Evolutionary conservation across 2,113 vertebrate species (phyloP).

Genomic region (Mustelus asterias): DNA sequence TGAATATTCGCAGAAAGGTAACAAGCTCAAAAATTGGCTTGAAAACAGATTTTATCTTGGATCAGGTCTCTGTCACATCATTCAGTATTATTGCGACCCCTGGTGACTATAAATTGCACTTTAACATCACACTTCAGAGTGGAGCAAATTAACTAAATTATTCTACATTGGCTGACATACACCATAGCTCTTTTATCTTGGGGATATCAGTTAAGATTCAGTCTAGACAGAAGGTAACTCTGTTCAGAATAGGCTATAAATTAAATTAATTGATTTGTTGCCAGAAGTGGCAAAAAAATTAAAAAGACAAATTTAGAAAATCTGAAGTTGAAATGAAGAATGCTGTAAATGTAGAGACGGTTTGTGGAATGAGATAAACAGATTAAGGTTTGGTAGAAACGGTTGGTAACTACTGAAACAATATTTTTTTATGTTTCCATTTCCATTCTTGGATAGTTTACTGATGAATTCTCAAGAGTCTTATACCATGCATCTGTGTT

Average conservation of each 20-base stretch:
- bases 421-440: background rate
- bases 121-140: background rate
- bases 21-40: background rate
- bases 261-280: background rate
- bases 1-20: background rate
- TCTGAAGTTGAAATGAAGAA: background rate
- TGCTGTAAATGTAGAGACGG: background rate
- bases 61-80: background rate
- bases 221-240: background rate
- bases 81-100: background rate
- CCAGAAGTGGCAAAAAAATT: background rate
- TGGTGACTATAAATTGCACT: background rate
- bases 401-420: background rate
- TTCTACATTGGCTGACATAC: background rate
- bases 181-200: no score
- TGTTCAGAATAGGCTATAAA: background rate
- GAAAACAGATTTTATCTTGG: background rate
- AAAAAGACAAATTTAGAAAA: background rate
- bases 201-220: background rate
- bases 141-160: background rate
- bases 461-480: background rate
- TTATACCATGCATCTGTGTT: background rate
- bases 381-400: background rate
- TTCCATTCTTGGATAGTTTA: background rate
- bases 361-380: background rate